Evolutionary conservation across 1,140 invertebrate genomes (phyloP), one percentile per base, ranked within the genome.

Genomic region (Aplysia californica): DNA sequence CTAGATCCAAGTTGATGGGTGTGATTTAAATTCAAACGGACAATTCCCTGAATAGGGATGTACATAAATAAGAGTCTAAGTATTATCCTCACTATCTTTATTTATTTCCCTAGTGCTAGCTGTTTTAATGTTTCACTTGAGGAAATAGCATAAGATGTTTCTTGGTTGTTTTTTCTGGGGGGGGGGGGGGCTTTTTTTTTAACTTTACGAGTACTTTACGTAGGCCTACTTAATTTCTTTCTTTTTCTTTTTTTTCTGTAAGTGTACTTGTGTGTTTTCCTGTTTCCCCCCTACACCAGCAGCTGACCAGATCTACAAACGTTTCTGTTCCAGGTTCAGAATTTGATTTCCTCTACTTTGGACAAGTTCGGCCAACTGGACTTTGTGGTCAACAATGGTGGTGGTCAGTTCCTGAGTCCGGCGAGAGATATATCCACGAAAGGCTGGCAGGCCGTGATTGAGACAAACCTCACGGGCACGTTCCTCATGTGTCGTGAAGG

Each of bases 401-500:
- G 91, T n/a, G 91, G 91, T 4, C 91, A 92, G 83, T 92, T 92
- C 84, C 80, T 85, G 0, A 85, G 83, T 20, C 80, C 84, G 18
- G 87, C 86, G 6, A 82, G 80, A 31, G 78, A 89, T 56, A 89
- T 91, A 66, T 82, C 78, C 6, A 75, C 89, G 5, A 92, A 92
- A 81, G 91, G 91, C 18, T 92, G 91, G 91, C 90, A 92, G 87
- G 91, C 91, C 81, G 91, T 92, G 1, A 86, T 92, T 36, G 91
- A 92, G 61, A 92, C 91, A 33, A 92, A 92, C 82, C 84, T 92
- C 6, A 92, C 90, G 10, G 91, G 91, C 20, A 91, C 91, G 15
- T 92, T 91, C 79, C 67, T 91, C 5, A 88, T 91, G 83, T 90
- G 87, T 61, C 82, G 85, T 76, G 90, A 92, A 90, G 90, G 91